Evolutionary conservation across 2,888 invertebrate species (phyloP), one percentile per base, ranked within the genome.

Genomic region (Aphidoletes aphidimyza): DNA sequence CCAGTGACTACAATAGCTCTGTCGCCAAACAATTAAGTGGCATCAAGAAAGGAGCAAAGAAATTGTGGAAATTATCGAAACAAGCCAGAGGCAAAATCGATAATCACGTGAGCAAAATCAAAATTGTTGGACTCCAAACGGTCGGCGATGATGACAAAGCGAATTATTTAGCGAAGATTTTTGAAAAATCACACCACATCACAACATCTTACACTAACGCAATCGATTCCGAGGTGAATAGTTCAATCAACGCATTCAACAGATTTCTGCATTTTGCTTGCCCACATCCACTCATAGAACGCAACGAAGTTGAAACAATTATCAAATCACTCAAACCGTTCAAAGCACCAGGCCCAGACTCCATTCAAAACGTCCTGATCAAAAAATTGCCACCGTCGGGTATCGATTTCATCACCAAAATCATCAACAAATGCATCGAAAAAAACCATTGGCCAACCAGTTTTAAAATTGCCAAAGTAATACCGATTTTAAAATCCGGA

Each of bases 361-460:
- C 3, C 3, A 45, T 83, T 9, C 47, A 42, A 26, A 83, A 83
- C 30, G 9, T 83, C 30, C 47, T 83, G 11, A 0, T 47, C 1
- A 42, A 45, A 45, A 83, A 83, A 19, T 9, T 83, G 9, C 47
- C 83, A 17, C 1, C 8, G 0, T 17, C 30, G 11, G 83, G 17
- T 1, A 42, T 45, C 9, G 19, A 14, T 14, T 45, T 34, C 11
- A 5, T 47, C 11, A 47, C 26, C 0, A 39, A 45, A 1, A 26
- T 83, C 17, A 26, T 83, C 47, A 83, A 83, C 30, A 26, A 30
- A 22, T 83, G 83, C 45, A 26, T 83, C 14, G 8, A 83, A 14
- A 30, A 14, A 3, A 47, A 30, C 3, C 14, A 47, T 47, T 83
- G 42, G 45, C 87, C 87, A 6, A 42, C 84, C 11, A 49, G 30